phyloP scores from a whole-genome alignment of 2,888 invertebrate genomes.

The Drosophila atripex region DNA sequence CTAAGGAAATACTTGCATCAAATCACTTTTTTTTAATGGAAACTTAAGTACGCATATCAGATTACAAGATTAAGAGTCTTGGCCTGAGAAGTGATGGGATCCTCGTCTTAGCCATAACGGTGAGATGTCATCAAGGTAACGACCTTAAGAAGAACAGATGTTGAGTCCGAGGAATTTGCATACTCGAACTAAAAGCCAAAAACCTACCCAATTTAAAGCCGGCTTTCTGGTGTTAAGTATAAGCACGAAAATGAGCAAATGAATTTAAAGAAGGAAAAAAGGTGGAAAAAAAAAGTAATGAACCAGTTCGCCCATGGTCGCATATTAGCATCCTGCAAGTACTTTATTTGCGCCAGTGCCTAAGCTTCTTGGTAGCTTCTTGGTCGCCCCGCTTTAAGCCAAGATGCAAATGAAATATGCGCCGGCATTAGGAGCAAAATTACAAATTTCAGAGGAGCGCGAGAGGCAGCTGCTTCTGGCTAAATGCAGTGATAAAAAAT shows the following conservation, averaged over 20 bases:
- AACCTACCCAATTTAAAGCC: constrained; percentile 28
- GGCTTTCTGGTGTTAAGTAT: constrained; percentile 28
- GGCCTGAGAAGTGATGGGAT: constrained; percentile 25
- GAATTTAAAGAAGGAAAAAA: not conserved
- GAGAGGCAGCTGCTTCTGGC: constrained; percentile 38
- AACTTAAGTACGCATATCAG: constrained; percentile 39
- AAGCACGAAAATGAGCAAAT: constrained; percentile 42
- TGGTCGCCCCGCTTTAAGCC: constrained; percentile 9
- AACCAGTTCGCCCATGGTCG: constrained; percentile 40
- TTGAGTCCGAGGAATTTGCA: constrained; percentile 30
- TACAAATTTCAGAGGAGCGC: constrained; percentile 59
- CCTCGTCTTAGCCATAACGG: constrained; percentile 27
- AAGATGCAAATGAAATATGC: constrained; percentile 65
- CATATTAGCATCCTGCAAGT: constrained; percentile 41
- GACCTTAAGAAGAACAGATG: constrained; percentile 40
- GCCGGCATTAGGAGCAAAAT: constrained; percentile 61
- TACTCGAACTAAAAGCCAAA: constrained; percentile 25
- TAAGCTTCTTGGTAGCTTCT: constrained; percentile 32
- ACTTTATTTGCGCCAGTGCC: constrained; percentile 33
- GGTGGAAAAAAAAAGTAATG: constrained; percentile 37
- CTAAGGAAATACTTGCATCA: constrained; percentile 29
- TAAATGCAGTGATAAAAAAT: constrained; percentile 5
- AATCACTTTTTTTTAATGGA: constrained; percentile 39
- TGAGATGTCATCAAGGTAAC: constrained; percentile 36
- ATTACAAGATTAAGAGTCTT: constrained; percentile 24